Conservation (phyloP, 2,888 invertebrate genomes). For the Chalcosyrphus nemorum region DNA sequence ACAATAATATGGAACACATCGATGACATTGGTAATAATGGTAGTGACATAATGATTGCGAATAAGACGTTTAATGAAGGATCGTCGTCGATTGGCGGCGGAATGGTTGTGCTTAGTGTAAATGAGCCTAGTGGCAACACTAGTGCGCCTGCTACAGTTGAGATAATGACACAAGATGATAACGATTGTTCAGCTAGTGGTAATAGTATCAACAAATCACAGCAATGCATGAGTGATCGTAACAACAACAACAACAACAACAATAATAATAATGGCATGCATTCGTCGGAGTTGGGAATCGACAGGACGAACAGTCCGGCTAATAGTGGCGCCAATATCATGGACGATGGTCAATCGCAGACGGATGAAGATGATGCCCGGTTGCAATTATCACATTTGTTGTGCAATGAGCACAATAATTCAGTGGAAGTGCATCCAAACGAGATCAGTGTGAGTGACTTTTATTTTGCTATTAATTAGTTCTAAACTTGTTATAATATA, state of each 20-base stretch:
- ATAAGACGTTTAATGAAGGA: slow-evolving; percentile 61
- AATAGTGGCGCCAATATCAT: slow-evolving; percentile 65
- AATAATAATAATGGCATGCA: slow-evolving; percentile 47
- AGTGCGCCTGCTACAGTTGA: slow-evolving; percentile 12
- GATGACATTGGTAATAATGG: slow-evolving; percentile 70
- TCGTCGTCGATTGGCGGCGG: slow-evolving; percentile 41
- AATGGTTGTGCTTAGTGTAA: slow-evolving; percentile 37
- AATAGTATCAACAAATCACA: slow-evolving; percentile 64
- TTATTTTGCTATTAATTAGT: background rate
- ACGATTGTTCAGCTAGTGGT: slow-evolving; percentile 49
- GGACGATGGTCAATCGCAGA: slow-evolving; percentile 50
- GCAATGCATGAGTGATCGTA: slow-evolving; percentile 67
- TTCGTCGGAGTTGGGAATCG: slow-evolving; percentile 30
- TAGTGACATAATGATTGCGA: slow-evolving; percentile 60
- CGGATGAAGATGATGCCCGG: slow-evolving; percentile 61
- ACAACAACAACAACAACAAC: slow-evolving; percentile 59
- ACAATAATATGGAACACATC: slow-evolving; percentile 58
- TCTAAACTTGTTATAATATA: background rate
- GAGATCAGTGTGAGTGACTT: slow-evolving; percentile 68
- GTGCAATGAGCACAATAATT: slow-evolving; percentile 62
- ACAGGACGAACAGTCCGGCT: slow-evolving; percentile 33
- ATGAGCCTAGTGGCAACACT: slow-evolving; percentile 15
- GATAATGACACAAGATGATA: slow-evolving; percentile 63
- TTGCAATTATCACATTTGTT: slow-evolving; percentile 74
- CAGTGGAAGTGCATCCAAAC: slow-evolving; percentile 47